Base-by-base conservation (phyloP, 2,888 invertebrate species). In the Nymphalis c-album region DNA sequence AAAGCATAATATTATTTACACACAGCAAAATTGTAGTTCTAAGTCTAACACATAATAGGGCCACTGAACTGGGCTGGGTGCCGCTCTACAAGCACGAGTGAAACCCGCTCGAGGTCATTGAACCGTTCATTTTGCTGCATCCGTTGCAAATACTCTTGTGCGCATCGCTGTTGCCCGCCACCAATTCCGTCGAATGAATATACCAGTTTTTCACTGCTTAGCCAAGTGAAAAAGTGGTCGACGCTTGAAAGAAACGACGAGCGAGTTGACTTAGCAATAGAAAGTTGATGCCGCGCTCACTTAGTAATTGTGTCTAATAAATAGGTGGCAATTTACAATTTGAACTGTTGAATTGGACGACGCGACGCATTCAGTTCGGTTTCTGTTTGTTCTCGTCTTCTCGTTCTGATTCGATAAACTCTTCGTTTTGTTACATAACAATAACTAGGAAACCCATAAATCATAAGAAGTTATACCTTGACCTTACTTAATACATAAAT, bases 81-180 rank as follows among this genome's bases (percentile, higher is more conserved):
- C 72, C 86, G 82, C 80, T 90, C 83, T 85, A 85, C 74, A 73
- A 90, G 91, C 90, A 89, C 85, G 85, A 91, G 92, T 91, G 90
- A 91, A 92, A 91, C 91, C 89, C 80, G 85, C 80, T 81, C 81
- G 86, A 85, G 91, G 88, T 91, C 90, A 86, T 85, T 81, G 91
- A 91, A 90, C 92, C 88, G 86, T 85, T 88, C 89, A 90, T 91
- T 91, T 92, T 84, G 90, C 92, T 92, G 91, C 91, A 92, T 91
- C 90, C 91, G 90, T 91, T 92, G 92, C 91, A 90, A 92, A 91
- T 90, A 90, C 83, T 86, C 83, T 82, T 85, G 82, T 80, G 85
- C 85, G 86, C 89, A 88, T 87, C 87, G 79, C 74, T 73, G 82
- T 85, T 83, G 84, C 87, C 84, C 82, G 85, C 88, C 84, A 85